Evolutionary conservation across 92 coral and sea anemone species (phyloP).

Genomic region (Zoanthus gigantus): DNA sequence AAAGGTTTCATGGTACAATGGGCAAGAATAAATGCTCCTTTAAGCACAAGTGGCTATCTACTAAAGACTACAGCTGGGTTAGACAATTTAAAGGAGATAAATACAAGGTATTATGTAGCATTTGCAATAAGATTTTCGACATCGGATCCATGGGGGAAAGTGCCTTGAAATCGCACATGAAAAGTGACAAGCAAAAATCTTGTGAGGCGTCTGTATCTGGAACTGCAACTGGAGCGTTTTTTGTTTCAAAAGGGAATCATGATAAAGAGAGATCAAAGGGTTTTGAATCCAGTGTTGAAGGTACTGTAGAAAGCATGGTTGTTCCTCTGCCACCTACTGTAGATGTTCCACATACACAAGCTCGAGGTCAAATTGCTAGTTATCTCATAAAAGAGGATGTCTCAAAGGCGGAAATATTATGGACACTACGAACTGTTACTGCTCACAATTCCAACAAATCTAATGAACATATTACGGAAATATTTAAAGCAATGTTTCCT

Average conservation of each 20-base stretch:
- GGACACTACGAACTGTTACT: conserved; percentile 60
- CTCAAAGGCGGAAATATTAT: conserved; percentile 54
- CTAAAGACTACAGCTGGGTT: conserved; percentile 13
- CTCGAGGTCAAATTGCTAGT: conserved; percentile 34
- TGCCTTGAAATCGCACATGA: conserved; percentile 6
- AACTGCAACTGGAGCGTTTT: conserved; percentile 13
- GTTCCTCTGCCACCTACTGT: conserved; percentile 17
- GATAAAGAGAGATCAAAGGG: conserved; percentile 15
- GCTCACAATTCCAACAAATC: conserved; percentile 46
- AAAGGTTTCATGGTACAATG: conserved; percentile 14
- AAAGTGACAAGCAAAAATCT: conserved; percentile 4
- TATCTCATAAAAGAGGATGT: conserved; percentile 50
- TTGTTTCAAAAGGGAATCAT: conserved; percentile 13
- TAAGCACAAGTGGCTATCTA: conserved; percentile 15
- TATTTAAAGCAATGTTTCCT: conserved; percentile 18
- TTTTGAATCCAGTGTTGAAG: conserved; percentile 11
- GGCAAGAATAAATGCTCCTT: conserved; percentile 15
- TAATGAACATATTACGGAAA: conserved; percentile 15
- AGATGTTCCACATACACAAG: conserved; percentile 15
- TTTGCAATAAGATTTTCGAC: conserved; percentile 11
- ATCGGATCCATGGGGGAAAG: conserved; percentile 3
- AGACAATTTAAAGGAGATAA: conserved; percentile 12
- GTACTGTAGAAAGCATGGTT: conserved; percentile 9
- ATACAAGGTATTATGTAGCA: conserved; percentile 13
- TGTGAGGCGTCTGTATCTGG: conserved; percentile 17